Base-by-base conservation (phyloP, 2,888 invertebrate genomes). In the Spialia ferax region DNA sequence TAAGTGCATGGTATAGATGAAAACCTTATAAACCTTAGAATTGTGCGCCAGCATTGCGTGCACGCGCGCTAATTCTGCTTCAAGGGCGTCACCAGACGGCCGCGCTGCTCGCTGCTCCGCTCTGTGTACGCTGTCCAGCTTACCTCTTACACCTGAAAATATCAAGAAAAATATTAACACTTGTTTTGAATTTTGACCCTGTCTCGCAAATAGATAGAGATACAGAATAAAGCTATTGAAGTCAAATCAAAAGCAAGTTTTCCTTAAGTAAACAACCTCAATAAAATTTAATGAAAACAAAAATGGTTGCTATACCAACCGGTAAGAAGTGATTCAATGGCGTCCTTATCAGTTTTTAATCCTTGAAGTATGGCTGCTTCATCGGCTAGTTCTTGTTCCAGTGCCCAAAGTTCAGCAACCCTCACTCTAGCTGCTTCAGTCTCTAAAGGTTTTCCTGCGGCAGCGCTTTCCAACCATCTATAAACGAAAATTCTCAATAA, bases 21-120 rank as follows among this genome's bases (percentile, higher is more conserved):
- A 95, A 94, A 95, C 94, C 95, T 94, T 94, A 91, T 92, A 94
- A 95, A 97, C 97, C 96, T 98, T 98, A 79, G 98, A 98, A 94
- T 98, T 97, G 92, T 97, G 97, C 73, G 98, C 98, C 80, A 98
- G 91, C 91, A 98, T 95, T 71, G 97, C 96, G 86, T 98, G 96
- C 67, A 98, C 97, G 69, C 97, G 94, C 73, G 97, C 96, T 72
- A 98, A 87, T 86, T 98, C 98, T 69, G 96, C 96, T 75, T 96
- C 96, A 61, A 97, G 91, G 71, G 96, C 84, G 4, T 78, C 79
- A 26, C 78, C 76, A 3, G 20, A 73, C n/a, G 29, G 57, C 42
- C 62, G 70, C 13, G 38, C 6, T 8, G 29, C 18, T 23, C 66
- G 29, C 62, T 67, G 20, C 26, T 86, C 84, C 0, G 77, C 77